A percentile compares a stretch with the other conserved stretches of the same genome.
These are phyloP conservation scores for Zophobas morio DNA, from an alignment of 1,140 invertebrate genomes.

Conservation along the genomic window DNA sequence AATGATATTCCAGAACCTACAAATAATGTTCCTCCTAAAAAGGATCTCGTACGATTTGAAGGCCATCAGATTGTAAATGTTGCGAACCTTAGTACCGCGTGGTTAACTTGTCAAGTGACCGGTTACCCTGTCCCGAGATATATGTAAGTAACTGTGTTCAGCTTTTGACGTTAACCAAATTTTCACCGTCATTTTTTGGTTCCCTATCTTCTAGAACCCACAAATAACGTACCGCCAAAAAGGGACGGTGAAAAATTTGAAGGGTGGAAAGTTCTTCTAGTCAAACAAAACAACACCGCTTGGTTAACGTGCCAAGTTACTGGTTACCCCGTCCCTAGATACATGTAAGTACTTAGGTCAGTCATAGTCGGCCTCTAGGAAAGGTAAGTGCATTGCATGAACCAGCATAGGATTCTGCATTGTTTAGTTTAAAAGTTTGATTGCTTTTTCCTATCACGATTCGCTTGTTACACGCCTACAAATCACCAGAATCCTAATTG, in stretches of 20 bases:
- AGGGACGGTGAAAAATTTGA: conserved; percentile 77
- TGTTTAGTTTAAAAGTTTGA: conserved; percentile 26
- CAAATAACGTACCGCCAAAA: conserved; percentile 71
- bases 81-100: conserved; percentile 70
- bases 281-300: conserved; percentile 71
- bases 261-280: conserved; percentile 78
- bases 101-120: conserved; percentile 77
- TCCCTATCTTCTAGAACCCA: conserved; percentile 67
- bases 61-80: conserved; percentile 78
- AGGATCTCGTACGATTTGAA: conserved; percentile 75
- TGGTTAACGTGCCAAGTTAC: conserved; percentile 79
- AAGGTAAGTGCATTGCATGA: conserved; percentile 50
- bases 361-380: not conserved
- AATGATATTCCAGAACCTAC: conserved; percentile 66
- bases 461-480: conserved; percentile 23
- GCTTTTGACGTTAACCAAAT: not conserved
- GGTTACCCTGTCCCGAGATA: conserved; percentile 77
- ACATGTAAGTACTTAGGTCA: conserved; percentile 73
- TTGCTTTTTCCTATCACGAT: conserved; percentile 20
- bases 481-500: conserved; percentile 57
- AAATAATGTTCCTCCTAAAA: conserved; percentile 69
- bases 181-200: conserved; percentile 10
- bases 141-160: conserved; percentile 69
- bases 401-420: conserved; percentile 55
- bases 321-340: conserved; percentile 78